These are phyloP conservation scores for Oryzias celebensis DNA, from an alignment of 2,113 vertebrate species.

Conservation along the genomic window DNA sequence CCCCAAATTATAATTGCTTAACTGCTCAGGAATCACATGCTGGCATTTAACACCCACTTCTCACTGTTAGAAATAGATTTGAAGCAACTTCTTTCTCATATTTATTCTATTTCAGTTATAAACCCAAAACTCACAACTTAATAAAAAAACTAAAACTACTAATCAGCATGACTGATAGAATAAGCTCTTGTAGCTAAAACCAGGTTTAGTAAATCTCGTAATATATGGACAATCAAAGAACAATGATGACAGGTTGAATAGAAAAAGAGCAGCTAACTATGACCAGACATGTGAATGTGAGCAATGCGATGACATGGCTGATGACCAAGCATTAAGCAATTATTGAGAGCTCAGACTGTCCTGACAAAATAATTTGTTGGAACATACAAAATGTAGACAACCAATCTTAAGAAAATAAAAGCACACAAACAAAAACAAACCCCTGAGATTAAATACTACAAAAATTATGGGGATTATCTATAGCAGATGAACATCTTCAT, in stretches of 20 bases:
- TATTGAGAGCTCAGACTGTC: conserved; percentile 8
- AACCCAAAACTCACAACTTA: too few species aligned
- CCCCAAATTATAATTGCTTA: conserved; percentile 18
- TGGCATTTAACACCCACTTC: conserved; percentile 5
- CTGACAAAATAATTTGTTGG: neutral
- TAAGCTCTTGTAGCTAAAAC: too few species aligned
- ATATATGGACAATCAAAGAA: conserved; percentile 16
- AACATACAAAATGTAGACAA: neutral
- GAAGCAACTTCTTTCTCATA: neutral
- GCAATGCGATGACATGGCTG: conserved; percentile 59
- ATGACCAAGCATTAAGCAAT: conserved; percentile 29
- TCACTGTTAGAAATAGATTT: conserved; percentile 14
- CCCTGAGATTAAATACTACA: too few species aligned
- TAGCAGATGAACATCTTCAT: too few species aligned
- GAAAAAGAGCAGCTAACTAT: conserved; percentile 30
- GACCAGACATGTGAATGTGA: conserved; percentile 47
- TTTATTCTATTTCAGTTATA: too few species aligned
- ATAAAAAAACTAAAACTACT: too few species aligned
- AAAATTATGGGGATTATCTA: too few species aligned
- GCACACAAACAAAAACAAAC: neutral
- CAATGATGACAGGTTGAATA: conserved; percentile 8
- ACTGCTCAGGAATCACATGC: conserved; percentile 43
- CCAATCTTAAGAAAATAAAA: neutral
- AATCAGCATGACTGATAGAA: too few species aligned
- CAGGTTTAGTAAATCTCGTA: conserved; percentile 22